Evolutionary conservation across 2,888 invertebrate species (phyloP).

Genomic region (Trisateles emortualis): DNA sequence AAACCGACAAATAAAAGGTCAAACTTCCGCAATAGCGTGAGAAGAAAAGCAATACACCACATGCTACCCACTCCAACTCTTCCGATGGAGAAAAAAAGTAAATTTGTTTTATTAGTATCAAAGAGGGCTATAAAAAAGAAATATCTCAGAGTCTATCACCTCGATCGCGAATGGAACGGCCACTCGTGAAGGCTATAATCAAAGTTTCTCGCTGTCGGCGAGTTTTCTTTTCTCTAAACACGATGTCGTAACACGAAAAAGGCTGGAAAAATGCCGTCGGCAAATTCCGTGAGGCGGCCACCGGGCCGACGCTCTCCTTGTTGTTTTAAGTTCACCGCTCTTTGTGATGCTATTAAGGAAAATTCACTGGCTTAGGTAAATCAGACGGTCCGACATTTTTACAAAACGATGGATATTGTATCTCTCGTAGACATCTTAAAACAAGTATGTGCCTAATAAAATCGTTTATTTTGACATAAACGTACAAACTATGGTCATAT

Average conservation of each 20-base stretch:
- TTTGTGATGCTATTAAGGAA: slow-evolving; percentile 73
- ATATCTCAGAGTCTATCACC: slow-evolving; percentile 81
- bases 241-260: slow-evolving; percentile 84
- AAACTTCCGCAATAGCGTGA: slow-evolving; percentile 68
- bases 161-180: slow-evolving; percentile 79
- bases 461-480: too few relatives aligned
- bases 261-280: slow-evolving; percentile 82
- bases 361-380: slow-evolving; percentile 70
- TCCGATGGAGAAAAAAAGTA: slow-evolving; percentile 72
- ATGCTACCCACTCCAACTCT: slow-evolving; percentile 73
- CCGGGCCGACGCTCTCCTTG: slow-evolving; percentile 59
- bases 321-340: slow-evolving; percentile 75
- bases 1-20: slow-evolving; percentile 68
- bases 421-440: slow-evolving; percentile 15
- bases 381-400: slow-evolving; percentile 55
- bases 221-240: slow-evolving; percentile 85
- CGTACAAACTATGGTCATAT: too few relatives aligned
- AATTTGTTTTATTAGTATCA: slow-evolving; percentile 85
- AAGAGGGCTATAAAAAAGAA: slow-evolving; percentile 83
- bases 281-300: slow-evolving; percentile 71
- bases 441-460: too few relatives aligned
- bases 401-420: slow-evolving; percentile 26
- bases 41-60: slow-evolving; percentile 72
- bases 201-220: slow-evolving; percentile 83
- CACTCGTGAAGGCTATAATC: slow-evolving; percentile 84